These are phyloP conservation scores for Paratilapia polleni DNA, from an alignment of 2,113 vertebrate genomes.

Conservation along the genomic window DNA sequence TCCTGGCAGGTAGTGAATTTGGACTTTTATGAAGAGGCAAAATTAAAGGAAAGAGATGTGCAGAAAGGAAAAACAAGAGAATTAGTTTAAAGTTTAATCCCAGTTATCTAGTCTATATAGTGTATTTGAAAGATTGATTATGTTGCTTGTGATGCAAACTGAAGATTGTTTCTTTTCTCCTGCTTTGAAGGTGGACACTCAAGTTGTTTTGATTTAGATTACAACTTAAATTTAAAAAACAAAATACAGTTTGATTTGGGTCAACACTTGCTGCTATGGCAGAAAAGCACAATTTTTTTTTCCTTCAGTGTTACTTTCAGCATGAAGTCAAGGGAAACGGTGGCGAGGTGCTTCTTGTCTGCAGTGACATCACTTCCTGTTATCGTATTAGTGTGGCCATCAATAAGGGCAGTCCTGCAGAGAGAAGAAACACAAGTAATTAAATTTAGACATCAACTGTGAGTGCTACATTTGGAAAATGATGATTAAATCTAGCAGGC, in stretches of 20 bases:
- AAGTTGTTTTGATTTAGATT: not conserved
- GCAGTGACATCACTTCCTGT: constrained; percentile 82
- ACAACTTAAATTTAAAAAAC: not conserved
- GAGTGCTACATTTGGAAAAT: not conserved
- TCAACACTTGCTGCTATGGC: not conserved
- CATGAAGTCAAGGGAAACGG: constrained; percentile 84
- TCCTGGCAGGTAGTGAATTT: too few relatives aligned
- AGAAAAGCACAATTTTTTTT: not conserved
- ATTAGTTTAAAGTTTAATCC: too few relatives aligned
- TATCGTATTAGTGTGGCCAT: constrained; percentile 82
- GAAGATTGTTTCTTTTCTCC: not conserved
- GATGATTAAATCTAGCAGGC: not conserved
- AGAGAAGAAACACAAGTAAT: not conserved
- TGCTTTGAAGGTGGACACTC: not conserved
- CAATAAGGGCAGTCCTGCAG: constrained; percentile 78
- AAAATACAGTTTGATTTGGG: not conserved
- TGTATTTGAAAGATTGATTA: too few relatives aligned
- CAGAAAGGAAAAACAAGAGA: too few relatives aligned
- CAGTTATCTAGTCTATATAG: too few relatives aligned
- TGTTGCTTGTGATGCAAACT: too few relatives aligned
- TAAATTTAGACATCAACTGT: not conserved
- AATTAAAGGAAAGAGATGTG: too few relatives aligned
- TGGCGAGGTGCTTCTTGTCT: constrained; percentile 82
- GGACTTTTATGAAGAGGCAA: too few relatives aligned
- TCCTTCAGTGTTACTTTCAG: constrained; percentile 81